Evolutionary conservation across 2,888 invertebrate genomes (phyloP).

Genomic region (Meiosimyza decipiens): DNA sequence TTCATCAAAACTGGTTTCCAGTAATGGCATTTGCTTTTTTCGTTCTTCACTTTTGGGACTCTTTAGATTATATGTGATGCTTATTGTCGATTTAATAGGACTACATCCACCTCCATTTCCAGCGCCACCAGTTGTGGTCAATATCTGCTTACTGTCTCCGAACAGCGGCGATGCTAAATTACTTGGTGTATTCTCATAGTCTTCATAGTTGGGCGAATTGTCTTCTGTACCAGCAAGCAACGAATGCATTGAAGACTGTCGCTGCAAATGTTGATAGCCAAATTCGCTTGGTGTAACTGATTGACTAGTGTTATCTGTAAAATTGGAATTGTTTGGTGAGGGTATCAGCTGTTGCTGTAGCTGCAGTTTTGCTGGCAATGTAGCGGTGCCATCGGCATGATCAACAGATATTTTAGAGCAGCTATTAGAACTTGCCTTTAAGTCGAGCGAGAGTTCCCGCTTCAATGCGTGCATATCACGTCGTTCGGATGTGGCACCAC

Average conservation of each 20-base stretch:
- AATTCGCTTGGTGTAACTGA: conserved; percentile 67
- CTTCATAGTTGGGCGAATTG: conserved; percentile 64
- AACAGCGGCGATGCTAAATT: conserved; percentile 55
- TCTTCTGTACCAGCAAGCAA: conserved; percentile 63
- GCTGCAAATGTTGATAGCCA: conserved; percentile 66
- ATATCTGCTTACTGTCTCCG: conserved; percentile 44
- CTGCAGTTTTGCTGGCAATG: conserved; percentile 52
- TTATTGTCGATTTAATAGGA: conserved; percentile 77
- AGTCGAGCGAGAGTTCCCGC: conserved; percentile 64
- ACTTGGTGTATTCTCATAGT: conserved; percentile 63
- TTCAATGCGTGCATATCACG: conserved; percentile 65
- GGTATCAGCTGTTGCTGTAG: conserved; percentile 48
- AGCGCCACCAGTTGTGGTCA: conserved; percentile 44
- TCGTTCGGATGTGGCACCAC: conserved; percentile 50
- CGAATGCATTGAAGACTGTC: conserved; percentile 65
- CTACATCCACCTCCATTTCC: conserved; percentile 58
- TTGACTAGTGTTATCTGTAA: conserved; percentile 67
- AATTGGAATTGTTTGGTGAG: conserved; percentile 64
- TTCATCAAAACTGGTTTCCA: conserved; percentile 72
- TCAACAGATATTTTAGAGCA: conserved; percentile 52
- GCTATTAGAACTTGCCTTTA: conserved; percentile 49
- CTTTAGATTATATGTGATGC: conserved; percentile 74
- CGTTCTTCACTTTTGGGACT: conserved; percentile 69
- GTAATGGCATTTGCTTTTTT: conserved; percentile 68
- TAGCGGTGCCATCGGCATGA: conserved; percentile 49